These are phyloP conservation scores for Campoletis sonorensis DNA, from an alignment of 1,140 invertebrate species.

Conservation along the genomic window DNA sequence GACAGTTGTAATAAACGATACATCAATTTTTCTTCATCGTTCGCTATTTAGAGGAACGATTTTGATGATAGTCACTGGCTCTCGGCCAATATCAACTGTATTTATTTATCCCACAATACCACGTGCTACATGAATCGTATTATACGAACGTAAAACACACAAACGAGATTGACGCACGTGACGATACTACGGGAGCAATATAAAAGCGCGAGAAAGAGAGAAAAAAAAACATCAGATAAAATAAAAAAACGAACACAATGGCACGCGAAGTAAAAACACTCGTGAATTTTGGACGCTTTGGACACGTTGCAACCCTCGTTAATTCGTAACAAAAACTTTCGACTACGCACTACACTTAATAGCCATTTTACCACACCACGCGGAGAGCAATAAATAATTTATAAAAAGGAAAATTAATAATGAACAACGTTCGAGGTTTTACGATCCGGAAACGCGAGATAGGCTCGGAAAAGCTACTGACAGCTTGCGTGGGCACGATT, in stretches of 20 bases:
- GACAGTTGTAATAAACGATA: background rate
- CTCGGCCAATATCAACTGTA: conserved; percentile 46
- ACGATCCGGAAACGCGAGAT: conserved; percentile 38
- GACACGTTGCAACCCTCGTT: background rate
- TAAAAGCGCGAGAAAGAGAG: conserved; percentile 16
- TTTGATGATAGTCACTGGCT: conserved; percentile 31
- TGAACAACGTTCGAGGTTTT: conserved; percentile 17
- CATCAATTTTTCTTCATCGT: conserved; percentile 18
- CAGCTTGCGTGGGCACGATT: conserved; percentile 39
- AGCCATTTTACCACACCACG: background rate
- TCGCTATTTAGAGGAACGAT: conserved; percentile 30
- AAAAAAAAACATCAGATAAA: too few species aligned
- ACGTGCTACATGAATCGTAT: conserved; percentile 43
- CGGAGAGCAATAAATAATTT: background rate
- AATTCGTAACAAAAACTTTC: background rate
- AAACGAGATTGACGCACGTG: background rate
- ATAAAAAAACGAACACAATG: background rate
- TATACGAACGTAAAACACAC: conserved; percentile 31
- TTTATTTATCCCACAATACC: conserved; percentile 52
- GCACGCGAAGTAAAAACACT: background rate
- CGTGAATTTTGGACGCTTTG: background rate
- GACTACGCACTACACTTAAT: background rate
- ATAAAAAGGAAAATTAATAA: background rate
- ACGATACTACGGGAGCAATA: background rate
- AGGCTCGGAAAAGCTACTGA: conserved; percentile 35